Evolutionary conservation across 2,888 invertebrate species (phyloP).

Genomic region (Eubasilissa splendida): DNA sequence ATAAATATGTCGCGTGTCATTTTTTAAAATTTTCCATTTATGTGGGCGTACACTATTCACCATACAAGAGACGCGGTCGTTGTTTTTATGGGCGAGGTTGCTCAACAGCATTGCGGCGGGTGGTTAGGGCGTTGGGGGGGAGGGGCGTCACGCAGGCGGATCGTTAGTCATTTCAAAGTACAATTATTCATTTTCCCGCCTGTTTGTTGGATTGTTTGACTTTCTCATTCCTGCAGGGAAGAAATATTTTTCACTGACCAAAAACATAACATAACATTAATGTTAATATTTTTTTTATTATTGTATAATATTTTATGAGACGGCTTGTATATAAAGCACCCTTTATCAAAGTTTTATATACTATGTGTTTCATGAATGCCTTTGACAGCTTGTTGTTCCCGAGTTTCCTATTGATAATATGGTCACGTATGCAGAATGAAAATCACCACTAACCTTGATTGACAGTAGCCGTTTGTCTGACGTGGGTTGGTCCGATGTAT

Average conservation of each 20-base stretch:
- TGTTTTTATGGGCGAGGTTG: constrained; percentile 41
- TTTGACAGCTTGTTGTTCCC: no score
- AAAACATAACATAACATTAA: no score
- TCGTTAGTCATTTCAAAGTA: constrained; percentile 55
- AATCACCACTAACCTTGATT: no score
- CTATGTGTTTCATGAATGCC: no score
- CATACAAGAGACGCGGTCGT: background rate
- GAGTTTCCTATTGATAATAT: no score
- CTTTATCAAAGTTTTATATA: no score
- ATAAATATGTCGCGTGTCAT: constrained; percentile 36
- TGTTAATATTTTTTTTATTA: no score
- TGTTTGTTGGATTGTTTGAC: constrained; percentile 27
- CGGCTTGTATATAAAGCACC: no score
- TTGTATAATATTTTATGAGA: no score
- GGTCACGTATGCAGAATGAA: no score
- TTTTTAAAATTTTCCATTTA: constrained; percentile 32
- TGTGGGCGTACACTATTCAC: background rate
- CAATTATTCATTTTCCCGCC: constrained; percentile 56
- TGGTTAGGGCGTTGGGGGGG: constrained; percentile 1
- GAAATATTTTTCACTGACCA: background rate
- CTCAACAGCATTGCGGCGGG: background rate
- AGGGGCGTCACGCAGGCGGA: constrained; percentile 26
- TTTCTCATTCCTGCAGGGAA: constrained; percentile 7
- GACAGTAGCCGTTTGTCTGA: no score
- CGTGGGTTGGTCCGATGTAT: no score